Conservation (phyloP, 2,888 invertebrate species). For the Oegoconia quadripuncta region DNA sequence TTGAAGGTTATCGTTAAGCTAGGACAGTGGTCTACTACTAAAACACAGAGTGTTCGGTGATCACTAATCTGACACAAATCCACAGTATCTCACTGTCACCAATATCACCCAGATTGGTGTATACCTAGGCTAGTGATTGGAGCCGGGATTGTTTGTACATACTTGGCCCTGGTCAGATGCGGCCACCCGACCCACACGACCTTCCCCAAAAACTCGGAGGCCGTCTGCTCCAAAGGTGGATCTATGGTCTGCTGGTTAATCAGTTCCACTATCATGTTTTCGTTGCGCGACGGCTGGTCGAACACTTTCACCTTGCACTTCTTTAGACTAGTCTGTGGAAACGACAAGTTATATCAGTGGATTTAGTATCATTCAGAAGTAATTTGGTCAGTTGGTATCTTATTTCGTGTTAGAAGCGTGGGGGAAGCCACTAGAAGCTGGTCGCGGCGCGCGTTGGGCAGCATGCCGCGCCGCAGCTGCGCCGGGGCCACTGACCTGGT, state of each 20-base stretch:
- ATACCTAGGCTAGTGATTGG: no score
- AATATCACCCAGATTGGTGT: no score
- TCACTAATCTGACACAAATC: no score
- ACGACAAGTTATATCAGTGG: constrained; percentile 5
- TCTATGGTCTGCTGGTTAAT: constrained; percentile 47
- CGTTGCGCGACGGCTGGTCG: constrained; percentile 88
- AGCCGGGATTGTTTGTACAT: no score
- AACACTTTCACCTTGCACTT: constrained; percentile 91
- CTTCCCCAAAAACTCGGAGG: constrained; percentile 83
- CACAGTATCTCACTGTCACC: no score
- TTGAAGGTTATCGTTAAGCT: no score
- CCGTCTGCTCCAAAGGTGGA: constrained; percentile 72
- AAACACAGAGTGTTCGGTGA: no score
- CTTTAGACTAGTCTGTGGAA: constrained; percentile 80
- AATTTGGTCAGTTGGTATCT: background rate
- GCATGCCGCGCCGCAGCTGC: no score
- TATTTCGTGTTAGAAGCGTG: background rate
- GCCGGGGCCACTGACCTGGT: no score
- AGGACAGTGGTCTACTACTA: no score
- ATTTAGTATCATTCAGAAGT: background rate
- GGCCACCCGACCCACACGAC: constrained; percentile 94
- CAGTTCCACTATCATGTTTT: constrained; percentile 90
- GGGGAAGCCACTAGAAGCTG: background rate
- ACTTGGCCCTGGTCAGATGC: constrained; percentile 91
- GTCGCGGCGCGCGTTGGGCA: no score